Evolutionary conservation across 1,140 invertebrate species (phyloP), one percentile per base, ranked within the genome.

Genomic region (Scylla paramamosain): DNA sequence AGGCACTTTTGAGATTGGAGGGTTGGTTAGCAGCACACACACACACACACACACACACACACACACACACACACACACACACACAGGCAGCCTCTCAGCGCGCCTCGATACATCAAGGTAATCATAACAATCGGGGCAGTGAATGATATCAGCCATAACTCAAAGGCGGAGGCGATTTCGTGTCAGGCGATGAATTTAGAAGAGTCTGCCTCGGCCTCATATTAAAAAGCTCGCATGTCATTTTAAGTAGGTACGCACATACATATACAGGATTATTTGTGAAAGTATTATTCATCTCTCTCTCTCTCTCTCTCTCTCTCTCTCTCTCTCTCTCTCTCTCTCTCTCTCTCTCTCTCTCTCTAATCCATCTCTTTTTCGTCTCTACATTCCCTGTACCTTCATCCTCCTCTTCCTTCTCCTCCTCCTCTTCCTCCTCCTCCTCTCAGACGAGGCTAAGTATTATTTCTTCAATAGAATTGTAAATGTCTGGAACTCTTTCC

Each of bases 341-440:
- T 77, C 52, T 77, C 67, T n/a, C 67, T 77, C 67, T n/a, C n/a
- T 77, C 67, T 77, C 67, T 77, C 67, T 77, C n/a, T 77, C 67
- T 77, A 6, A 10, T 25, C 10, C 4, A 0, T 77, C 20, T 77
- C n/a, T 77, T 1, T 77, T 8, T 77, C 6, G 3, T n/a, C 67
- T 77, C 20, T 77, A 7, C 20, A 25, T 77, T 20, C 25, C 2
- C 1, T n/a, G 8, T n/a, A n/a, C 25, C 25, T 20, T 77, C 67
- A 2, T 77, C 67, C 25, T n/a, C 67, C n/a, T 77, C n/a, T n/a
- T n/a, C 20, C 67, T 77, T 77, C 20, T 20, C 20, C n/a, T n/a
- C 20, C n/a, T 77, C n/a, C 25, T n/a, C 20, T 20, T n/a, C 67
- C 67, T 77, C 25, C 67, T 77, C 20, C 67, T n/a, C 67, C n/a